These are phyloP conservation scores for Choristoneura fumiferana DNA, from an alignment of 1,140 invertebrate species.

Conservation along the genomic window DNA sequence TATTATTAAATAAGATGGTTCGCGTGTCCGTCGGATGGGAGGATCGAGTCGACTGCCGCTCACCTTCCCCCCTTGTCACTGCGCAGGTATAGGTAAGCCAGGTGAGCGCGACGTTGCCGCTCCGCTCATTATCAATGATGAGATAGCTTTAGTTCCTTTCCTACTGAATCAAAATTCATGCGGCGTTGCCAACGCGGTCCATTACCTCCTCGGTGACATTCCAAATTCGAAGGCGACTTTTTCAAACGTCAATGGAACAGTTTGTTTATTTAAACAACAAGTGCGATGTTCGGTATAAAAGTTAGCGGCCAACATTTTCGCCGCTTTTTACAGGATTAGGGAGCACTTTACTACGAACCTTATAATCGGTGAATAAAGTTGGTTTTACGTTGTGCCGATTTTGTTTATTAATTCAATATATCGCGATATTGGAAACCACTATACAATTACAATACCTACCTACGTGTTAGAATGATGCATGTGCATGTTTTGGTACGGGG, in stretches of 20 bases:
- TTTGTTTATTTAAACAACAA: slow-evolving; percentile 7
- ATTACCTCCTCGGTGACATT: slow-evolving; percentile 32
- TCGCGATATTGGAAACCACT: slow-evolving; percentile 14
- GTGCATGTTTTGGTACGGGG: no score
- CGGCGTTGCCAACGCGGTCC: slow-evolving; percentile 45
- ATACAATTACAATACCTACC: not conserved
- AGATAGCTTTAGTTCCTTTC: slow-evolving; percentile 60
- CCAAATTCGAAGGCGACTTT: slow-evolving; percentile 26
- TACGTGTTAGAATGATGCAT: no score
- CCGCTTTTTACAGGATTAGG: not conserved
- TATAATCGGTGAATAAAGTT: no score
- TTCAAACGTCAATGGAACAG: slow-evolving; percentile 32
- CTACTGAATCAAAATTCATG: slow-evolving; percentile 48
- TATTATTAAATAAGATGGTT: not conserved
- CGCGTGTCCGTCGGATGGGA: slow-evolving; percentile 49
- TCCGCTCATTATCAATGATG: slow-evolving; percentile 73
- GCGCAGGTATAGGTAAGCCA: slow-evolving; percentile 70
- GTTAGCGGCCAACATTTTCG: slow-evolving; percentile 7
- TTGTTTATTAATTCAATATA: not conserved
- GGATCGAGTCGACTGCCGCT: slow-evolving; percentile 49
- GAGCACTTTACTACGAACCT: no score
- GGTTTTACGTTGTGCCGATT: not conserved
- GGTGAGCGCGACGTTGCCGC: slow-evolving; percentile 74
- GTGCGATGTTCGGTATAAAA: no score
- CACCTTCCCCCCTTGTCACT: slow-evolving; percentile 64